Percentiles rank a stretch among this genome's conserved stretches.
These are phyloP conservation scores for Griposia aprilina DNA, from an alignment of 2,888 invertebrate genomes.

Conservation along the genomic window DNA sequence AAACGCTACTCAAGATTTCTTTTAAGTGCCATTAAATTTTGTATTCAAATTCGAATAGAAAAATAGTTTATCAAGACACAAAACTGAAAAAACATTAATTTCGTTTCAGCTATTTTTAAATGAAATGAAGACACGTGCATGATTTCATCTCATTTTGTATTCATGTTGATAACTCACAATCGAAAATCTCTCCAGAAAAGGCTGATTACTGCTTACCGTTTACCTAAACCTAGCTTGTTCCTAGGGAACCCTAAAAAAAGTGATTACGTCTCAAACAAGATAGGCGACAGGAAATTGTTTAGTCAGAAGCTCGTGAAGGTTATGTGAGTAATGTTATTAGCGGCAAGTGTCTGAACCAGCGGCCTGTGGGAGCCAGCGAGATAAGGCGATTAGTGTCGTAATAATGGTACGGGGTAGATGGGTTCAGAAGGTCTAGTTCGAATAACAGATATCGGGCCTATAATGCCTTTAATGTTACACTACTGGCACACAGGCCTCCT, in stretches of 20 bases:
- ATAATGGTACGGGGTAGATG: background rate
- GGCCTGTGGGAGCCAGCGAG: conserved; percentile 45
- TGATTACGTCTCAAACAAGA: conserved; percentile 26
- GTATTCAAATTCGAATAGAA: background rate
- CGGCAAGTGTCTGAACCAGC: conserved; percentile 55
- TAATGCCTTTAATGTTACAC: background rate
- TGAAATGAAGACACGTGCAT: background rate
- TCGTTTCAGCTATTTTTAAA: background rate
- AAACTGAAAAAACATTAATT: background rate
- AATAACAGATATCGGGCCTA: background rate
- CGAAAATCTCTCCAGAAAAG: background rate
- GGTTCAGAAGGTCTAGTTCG: conserved; percentile 27
- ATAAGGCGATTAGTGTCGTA: conserved; percentile 71
- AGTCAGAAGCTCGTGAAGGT: conserved; percentile 47
- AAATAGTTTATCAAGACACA: background rate
- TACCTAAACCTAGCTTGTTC: conserved; percentile 1
- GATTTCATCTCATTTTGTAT: background rate
- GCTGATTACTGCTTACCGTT: background rate
- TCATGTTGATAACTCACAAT: background rate
- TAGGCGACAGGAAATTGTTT: conserved; percentile 47
- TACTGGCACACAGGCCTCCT: background rate
- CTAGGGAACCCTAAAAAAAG: conserved; percentile 12
- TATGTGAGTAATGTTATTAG: conserved; percentile 66
- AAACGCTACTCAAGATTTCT: background rate
- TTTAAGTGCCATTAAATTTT: background rate